These are phyloP conservation scores for Strix aluco DNA, from an alignment of 2,113 vertebrate species.

Conservation along the genomic window DNA sequence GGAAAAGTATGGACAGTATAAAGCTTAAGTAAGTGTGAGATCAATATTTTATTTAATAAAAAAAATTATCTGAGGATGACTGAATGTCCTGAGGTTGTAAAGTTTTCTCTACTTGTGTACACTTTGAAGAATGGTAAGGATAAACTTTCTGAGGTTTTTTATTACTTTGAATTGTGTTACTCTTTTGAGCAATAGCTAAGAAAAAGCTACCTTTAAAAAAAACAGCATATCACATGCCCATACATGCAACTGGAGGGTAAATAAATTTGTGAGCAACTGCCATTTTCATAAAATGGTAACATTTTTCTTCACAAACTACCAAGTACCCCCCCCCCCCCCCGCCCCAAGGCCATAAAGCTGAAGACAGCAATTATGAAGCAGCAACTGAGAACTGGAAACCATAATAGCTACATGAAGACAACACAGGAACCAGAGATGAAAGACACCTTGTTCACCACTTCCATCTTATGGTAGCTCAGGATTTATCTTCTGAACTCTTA, in stretches of 20 bases:
- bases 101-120: neutral
- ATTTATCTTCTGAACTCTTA: neutral
- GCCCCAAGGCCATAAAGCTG: neutral
- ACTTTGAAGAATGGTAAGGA: neutral
- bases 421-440: neutral
- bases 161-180: neutral
- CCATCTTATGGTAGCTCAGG: neutral
- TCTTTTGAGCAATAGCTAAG: neutral
- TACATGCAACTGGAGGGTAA: neutral
- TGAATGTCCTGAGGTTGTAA: neutral
- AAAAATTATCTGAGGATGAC: neutral
- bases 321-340: fast-evolving
- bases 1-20: neutral
- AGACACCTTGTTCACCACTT: neutral
- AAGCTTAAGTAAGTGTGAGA: neutral
- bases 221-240: neutral
- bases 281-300: neutral
- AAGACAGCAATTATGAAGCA: neutral
- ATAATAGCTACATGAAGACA: neutral
- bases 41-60: constrained; percentile 9
- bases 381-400: neutral
- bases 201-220: neutral
- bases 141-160: neutral
- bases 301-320: neutral
- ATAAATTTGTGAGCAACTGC: neutral